Evolutionary conservation across 2,888 invertebrate species (phyloP), one percentile per base, ranked within the genome.

Genomic region (Lasioglossum figueresi): DNA sequence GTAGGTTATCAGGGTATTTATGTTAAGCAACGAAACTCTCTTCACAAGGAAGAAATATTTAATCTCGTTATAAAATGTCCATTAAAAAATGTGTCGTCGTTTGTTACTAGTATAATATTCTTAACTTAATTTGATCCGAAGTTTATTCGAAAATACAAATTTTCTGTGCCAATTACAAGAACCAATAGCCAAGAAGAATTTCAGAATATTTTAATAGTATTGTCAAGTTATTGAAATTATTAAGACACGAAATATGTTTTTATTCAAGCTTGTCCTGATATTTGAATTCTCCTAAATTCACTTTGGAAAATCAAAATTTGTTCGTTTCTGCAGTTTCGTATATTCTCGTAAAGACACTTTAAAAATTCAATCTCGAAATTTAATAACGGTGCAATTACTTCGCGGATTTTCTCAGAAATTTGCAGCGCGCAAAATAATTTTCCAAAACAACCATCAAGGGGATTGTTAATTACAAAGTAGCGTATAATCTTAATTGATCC

Each of bases 381-480:
- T 19, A 19, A 23, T 34, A 23, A 66, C 34, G 34, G 16, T 3
- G 5, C 31, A 66, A 66, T 66, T 37, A 37, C 34, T 27, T 63
- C 0, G 66, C 19, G 66, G 19, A 66, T 34, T 10, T 34, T 23
- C 66, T 19, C 19, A 23, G 34, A 66, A 66, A 66, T 34, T 34
- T 23, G 2, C 66, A 66, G 34, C 10, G 19, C 23, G 37, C 34
- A 34, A 34, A 66, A 34, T 19, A 56, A 34, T 66, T 34, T 19
- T 34, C 31, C 34, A 34, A 37, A 34, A 66, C 66, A 66, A 66
- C 34, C 23, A 23, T 34, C 23, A 37, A 66, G 66, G 66, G 34
- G 66, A 23, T 66, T 34, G 66, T 66, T 66, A 66, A 66, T 66
- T 37, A 66, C 34, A 66, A 66, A 66, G 37, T 66, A 66, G 34